phyloP scores from a whole-genome alignment of 2,113 vertebrate species.

The Parus major region DNA sequence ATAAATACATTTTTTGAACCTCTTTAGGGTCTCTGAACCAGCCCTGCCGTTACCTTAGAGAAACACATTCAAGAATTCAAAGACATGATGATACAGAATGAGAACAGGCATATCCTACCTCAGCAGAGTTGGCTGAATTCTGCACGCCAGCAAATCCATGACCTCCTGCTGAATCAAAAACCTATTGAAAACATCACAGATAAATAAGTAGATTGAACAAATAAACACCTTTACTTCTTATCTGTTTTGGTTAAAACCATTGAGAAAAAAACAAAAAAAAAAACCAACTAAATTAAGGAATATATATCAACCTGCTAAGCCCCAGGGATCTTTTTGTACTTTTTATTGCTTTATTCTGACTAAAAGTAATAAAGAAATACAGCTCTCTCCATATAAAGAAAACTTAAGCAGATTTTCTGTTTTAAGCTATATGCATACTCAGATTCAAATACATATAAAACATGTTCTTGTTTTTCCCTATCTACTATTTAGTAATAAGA shows the following conservation, averaged over 20 bases:
- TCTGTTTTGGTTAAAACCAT: background rate
- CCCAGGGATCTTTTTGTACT: background rate
- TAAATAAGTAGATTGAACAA: background rate
- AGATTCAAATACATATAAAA: background rate
- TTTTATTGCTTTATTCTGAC: background rate
- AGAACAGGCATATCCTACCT: conserved; percentile 49
- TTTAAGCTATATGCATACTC: background rate
- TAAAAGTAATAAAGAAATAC: background rate
- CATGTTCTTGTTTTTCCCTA: background rate
- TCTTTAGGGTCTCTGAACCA: background rate
- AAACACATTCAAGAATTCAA: background rate
- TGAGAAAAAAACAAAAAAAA: background rate
- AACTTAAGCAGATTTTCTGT: background rate
- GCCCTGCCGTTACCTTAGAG: background rate
- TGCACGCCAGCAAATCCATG: conserved; percentile 67
- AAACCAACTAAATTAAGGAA: background rate
- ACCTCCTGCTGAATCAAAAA: conserved; percentile 84
- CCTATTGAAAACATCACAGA: conserved; percentile 64
- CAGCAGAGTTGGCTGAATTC: conserved; percentile 72
- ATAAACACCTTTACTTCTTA: background rate
- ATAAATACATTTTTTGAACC: background rate
- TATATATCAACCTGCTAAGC: background rate
- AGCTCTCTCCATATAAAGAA: background rate
- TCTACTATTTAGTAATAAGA: background rate
- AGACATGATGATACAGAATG: background rate